Percentiles rank a stretch among this genome's conserved stretches.
These are phyloP conservation scores for Dexiosoma caninum DNA, from an alignment of 2,888 invertebrate species.

Conservation along the genomic window DNA sequence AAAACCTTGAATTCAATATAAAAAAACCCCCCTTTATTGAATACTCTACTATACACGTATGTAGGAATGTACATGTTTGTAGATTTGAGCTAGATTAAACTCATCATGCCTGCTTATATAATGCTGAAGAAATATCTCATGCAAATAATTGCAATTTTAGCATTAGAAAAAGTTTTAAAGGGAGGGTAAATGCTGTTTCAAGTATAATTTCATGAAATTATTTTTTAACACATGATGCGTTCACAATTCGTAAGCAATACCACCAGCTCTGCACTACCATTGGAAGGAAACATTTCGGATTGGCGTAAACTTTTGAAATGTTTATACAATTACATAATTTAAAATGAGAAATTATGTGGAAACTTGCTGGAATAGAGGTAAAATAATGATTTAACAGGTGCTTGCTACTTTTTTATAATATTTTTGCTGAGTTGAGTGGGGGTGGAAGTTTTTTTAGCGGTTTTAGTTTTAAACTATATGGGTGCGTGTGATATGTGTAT, in stretches of 20 bases:
- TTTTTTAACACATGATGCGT: slow-evolving; percentile 37
- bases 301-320: slow-evolving; percentile 18
- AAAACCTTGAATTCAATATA: no score
- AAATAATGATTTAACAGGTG: not conserved
- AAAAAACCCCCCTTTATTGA: no score
- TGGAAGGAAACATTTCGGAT: slow-evolving; percentile 6
- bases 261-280: not conserved
- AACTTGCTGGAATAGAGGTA: not conserved
- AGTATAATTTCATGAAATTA: slow-evolving; percentile 44
- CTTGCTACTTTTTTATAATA: not conserved
- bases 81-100: not conserved
- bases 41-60: not conserved
- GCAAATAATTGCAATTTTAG: slow-evolving; percentile 41
- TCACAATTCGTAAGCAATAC: slow-evolving; percentile 34
- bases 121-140: slow-evolving; percentile 12
- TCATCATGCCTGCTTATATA: not conserved
- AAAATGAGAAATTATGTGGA: not conserved
- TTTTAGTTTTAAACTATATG: not conserved
- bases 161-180: slow-evolving; percentile 3
- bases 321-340: slow-evolving; percentile 3
- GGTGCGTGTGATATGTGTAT: slow-evolving; percentile 10
- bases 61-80: not conserved
- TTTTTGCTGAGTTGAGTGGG: not conserved
- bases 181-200: slow-evolving; percentile 15
- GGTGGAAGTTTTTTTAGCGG: not conserved